These are phyloP conservation scores for Tadarida brasiliensis DNA, from an alignment of 2,797 vertebrate species.

Conservation along the genomic window DNA sequence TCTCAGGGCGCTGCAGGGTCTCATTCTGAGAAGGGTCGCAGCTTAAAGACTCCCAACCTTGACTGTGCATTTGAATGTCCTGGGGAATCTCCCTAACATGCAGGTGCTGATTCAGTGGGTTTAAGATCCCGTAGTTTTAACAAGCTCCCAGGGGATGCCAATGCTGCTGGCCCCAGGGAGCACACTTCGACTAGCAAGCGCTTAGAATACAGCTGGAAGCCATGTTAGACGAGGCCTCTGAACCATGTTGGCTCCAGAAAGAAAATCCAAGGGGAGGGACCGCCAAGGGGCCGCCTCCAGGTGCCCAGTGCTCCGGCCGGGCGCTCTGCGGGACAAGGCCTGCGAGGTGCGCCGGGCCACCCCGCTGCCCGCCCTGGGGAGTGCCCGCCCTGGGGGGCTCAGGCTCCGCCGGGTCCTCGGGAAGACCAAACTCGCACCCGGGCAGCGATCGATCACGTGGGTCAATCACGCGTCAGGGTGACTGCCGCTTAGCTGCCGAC, in stretches of 20 bases:
- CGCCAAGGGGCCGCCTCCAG: not conserved
- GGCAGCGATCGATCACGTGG: not conserved
- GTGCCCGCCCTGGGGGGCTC: not conserved
- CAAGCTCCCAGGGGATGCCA: not conserved
- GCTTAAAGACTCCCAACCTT: not conserved
- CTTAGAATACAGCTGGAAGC: not conserved
- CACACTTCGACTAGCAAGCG: not conserved
- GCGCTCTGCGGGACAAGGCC: not conserved
- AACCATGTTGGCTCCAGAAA: not conserved
- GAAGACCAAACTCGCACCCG: not conserved
- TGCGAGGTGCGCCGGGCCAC: not conserved
- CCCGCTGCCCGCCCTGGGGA: not conserved
- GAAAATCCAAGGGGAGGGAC: constrained; percentile 7
- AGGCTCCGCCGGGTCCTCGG: too few relatives aligned
- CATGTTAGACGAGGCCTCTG: not conserved
- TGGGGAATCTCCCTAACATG: not conserved
- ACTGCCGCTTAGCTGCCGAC: not conserved
- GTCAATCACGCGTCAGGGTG: not conserved
- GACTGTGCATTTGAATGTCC: not conserved
- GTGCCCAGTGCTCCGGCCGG: not conserved
- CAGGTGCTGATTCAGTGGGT: not conserved
- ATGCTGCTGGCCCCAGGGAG: too few relatives aligned
- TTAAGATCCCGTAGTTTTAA: not conserved
- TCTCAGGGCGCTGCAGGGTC: not conserved
- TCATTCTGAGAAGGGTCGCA: not conserved